phyloP scores from a whole-genome alignment of 1,140 invertebrate species.

The Trichonephila clavata region DNA sequence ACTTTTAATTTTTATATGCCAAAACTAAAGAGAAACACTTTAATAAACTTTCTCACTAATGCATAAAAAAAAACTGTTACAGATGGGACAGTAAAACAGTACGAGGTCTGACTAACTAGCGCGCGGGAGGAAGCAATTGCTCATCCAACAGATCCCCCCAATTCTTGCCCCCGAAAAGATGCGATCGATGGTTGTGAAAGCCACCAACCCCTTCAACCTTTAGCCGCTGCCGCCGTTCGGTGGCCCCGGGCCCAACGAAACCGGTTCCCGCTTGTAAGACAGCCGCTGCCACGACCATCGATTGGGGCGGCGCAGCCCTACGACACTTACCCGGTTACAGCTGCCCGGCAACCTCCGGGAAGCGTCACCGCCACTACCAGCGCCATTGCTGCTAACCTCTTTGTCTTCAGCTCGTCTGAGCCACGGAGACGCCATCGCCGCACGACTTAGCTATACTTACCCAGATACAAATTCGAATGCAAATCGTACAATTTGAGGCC shows the following conservation, averaged over 20 bases:
- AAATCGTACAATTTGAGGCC: too few relatives aligned
- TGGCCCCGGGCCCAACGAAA: constrained; percentile 62
- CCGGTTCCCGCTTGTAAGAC: constrained; percentile 56
- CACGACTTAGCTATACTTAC: too few relatives aligned
- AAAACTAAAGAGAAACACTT: too few relatives aligned
- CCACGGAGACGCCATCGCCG: not conserved
- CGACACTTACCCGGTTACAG: constrained; percentile 56
- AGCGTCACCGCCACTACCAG: constrained; percentile 52
- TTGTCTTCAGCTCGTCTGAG: constrained; percentile 24
- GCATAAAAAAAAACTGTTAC: not conserved
- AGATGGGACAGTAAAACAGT: not conserved
- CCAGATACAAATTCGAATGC: too few relatives aligned
- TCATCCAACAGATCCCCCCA: constrained; percentile 22
- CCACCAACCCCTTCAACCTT: constrained; percentile 35
- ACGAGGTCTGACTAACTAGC: constrained; percentile 5
- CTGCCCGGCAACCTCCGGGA: constrained; percentile 69
- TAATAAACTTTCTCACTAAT: too few relatives aligned
- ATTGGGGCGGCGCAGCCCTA: constrained; percentile 63
- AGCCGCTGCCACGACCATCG: constrained; percentile 50
- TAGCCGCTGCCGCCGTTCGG: constrained; percentile 40
- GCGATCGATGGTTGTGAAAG: constrained; percentile 45
- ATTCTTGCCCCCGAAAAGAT: constrained; percentile 36
- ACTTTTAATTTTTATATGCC: too few relatives aligned
- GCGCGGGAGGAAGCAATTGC: constrained; percentile 31
- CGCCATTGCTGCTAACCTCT: constrained; percentile 44